Base-by-base conservation (phyloP, 2,113 vertebrate genomes). In the Cavia aperea region DNA sequence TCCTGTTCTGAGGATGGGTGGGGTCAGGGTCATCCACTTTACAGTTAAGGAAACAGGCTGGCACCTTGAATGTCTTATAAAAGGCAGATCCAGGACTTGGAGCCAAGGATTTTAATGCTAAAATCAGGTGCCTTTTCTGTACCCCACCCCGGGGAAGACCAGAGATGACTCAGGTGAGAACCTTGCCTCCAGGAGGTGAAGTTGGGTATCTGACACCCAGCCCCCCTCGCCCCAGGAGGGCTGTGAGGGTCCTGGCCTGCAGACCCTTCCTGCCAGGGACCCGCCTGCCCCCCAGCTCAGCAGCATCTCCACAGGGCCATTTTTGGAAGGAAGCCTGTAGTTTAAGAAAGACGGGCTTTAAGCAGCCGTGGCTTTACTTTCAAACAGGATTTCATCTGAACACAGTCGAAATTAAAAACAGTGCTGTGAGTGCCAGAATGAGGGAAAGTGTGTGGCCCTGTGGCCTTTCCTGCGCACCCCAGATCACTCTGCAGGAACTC, bases 131-230 rank as follows among this genome's bases (percentile, higher is more conserved):
- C 49, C 10, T 1, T 90, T 93, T 96, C 75, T 23, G 19, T 18
- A 83, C 87, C 56, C 89, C 65, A 89, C 90, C 88, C 88, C 93
- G 83, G 79, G 81, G 86, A 75, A 88, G 86, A 63, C 73, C 63
- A 66, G 54, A 39, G 65, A 26, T 93, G 94, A 96, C 91, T 97
- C 91, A 93, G 77, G 66, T 0, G 5, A 88, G 94, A 93, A 49
- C 88, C 63, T 85, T 82, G 72, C 78, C 90, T 94, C 29, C 6
- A 0, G 81, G 92, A 90, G 63, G 60, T 63, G 83, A 82, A 91
- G 72, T 85, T 86, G 89, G 81, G 82, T 5, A 11, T 86, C 77
- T 82, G 65, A 65, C 56, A 49, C 15, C 43, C 7, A 33, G 0
- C 18, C 70, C 46, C 63, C 5, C 10, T 15, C 60, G 56, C 63